Base-by-base conservation (phyloP, 2,113 vertebrate species). In the Aphyosemion australe region DNA sequence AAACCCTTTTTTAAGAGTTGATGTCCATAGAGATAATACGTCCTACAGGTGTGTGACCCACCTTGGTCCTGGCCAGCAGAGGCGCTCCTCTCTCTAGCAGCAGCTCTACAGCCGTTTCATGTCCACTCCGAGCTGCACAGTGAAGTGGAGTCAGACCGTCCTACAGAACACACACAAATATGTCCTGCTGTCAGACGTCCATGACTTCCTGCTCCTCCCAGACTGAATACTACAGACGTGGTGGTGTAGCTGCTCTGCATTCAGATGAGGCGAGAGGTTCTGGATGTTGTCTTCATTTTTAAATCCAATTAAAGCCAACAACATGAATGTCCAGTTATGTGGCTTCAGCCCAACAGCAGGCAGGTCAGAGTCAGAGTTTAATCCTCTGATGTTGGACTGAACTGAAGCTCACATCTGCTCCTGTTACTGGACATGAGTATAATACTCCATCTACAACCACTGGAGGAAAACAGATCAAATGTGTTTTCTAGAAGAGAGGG, bases 71-170 rank as follows among this genome's bases (percentile, higher is more conserved):
- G 60, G 97, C 97, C 48, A 99, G 92, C 76, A 99, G 84, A 0
- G 97, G 97, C 0, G 97, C 97, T 60, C 95, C 96, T 80, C 95
- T 93, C 84, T 98, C 97, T 85, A 99, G 87, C 71, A 99, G 93
- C 46, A 99, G 91, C 83, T 96, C 96, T 61, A 99, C 96, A n/a
- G 95, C 95, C 0, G 92, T 90, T 61, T 98, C 97, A 1, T 99
- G 97, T 26, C 97, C 97, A 48, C 97, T 99, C 12, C 97, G 91
- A 0, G 97, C 96, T 0, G 97, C 97, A 71, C 97, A 99, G 84
- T 99, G 97, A 43, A 99, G 93, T 0, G 97, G 97, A 1, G 97
- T 99, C 66, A 99, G 89, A 10, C 97, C 97, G 9, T 99, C 97
- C 97, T 99, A 70, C 15, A 69, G 69, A 0, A 71, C 20, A 53